Base-by-base conservation (phyloP, 1,140 invertebrate genomes). In the Cydia fagiglandana region DNA sequence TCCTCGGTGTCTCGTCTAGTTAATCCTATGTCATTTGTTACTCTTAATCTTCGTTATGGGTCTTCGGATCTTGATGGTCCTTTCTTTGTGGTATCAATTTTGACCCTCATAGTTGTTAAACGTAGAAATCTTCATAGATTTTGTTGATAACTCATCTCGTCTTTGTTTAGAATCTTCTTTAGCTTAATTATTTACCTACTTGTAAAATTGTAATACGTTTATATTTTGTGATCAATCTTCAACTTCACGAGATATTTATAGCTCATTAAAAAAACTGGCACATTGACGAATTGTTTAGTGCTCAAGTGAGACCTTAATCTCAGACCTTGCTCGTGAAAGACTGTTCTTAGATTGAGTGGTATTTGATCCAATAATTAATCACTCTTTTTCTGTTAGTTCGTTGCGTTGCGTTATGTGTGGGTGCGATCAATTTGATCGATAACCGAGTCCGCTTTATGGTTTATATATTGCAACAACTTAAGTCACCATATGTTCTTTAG, bases 351-450 rank as follows among this genome's bases (percentile, higher is more conserved):
- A n/a, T 70, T 17, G 34, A 38, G 28, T 70, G 66, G 5, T 70
- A 70, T 70, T 70, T 70, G 66, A 70, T 70, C 15, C 34, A 17
- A 38, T 41, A 41, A 70, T 70, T 38, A 38, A 70, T 70, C 66
- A 70, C 17, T 70, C 9, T 70, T 70, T 70, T 70, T 70, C n/a
- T 70, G 30, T 45, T 10, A 38, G 34, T 70, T 70, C 66, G 38
- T 70, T 70, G 34, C 66, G 34, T 70, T 70, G 34, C 30, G 66
- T 17, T 70, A 38, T 41, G 66, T 70, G 66, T 70, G 66, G 66
- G 66, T 70, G 66, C 38, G 34, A 70, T 70, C 38, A 70, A 41
- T 17, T 70, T 70, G 66, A 70, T 70, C 34, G 66, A 70, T 70
- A 70, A 70, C 66, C 24, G n/a, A 70, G 30, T 34, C 66, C 30